A percentile compares a stretch with the other conserved stretches of the same genome.
Evolutionary conservation across 2,113 vertebrate species (phyloP).

Genomic region (Illadopsis cleaveri): DNA sequence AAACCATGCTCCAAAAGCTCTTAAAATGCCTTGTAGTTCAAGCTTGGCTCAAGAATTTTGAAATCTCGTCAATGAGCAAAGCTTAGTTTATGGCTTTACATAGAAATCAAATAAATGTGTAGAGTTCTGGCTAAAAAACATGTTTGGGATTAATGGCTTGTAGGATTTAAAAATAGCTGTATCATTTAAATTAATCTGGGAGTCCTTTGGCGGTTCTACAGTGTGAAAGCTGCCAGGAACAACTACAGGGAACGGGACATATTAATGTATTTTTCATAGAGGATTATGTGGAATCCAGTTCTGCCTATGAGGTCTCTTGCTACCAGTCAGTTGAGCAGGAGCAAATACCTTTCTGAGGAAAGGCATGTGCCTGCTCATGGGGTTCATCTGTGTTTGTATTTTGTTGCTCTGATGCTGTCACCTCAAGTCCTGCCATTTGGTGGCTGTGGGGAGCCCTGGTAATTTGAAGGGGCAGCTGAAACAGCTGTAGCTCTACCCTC

Average conservation of each 20-base stretch:
- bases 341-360: neutral
- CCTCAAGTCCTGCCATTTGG: neutral
- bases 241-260: neutral
- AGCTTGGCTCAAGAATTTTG: neutral
- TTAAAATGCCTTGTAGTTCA: neutral
- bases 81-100: neutral
- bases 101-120: constrained; percentile 25
- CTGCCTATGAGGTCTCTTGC: neutral
- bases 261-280: neutral
- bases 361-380: neutral
- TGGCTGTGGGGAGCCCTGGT: neutral
- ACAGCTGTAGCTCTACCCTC: neutral
- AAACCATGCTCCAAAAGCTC: neutral
- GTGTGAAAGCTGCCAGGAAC: neutral
- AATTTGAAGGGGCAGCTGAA: neutral
- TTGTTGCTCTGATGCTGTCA: neutral
- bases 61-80: neutral
- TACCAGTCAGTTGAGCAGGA: neutral
- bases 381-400: neutral
- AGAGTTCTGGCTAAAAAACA: neutral
- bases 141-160: neutral
- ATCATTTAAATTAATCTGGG: neutral
- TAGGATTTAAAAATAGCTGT: neutral
- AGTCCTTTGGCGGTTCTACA: neutral
- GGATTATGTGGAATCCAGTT: neutral